Evolutionary conservation across 2,113 vertebrate species (phyloP).

Genomic region (Melospiza georgiana): DNA sequence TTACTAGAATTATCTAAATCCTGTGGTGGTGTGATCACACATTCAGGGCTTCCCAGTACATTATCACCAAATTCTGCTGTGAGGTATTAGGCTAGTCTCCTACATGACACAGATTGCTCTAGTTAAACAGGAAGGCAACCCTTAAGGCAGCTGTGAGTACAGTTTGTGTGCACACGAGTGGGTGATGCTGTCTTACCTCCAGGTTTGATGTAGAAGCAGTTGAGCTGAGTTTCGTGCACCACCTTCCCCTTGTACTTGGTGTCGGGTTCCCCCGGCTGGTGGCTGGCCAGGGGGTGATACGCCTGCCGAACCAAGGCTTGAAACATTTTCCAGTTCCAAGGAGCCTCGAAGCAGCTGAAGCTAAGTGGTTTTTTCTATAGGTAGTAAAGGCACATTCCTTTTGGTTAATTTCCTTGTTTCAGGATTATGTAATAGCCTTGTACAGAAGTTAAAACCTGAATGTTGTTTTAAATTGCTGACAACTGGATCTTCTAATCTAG

Average conservation of each 20-base stretch:
- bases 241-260: constrained; percentile 85
- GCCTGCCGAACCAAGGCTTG: constrained; percentile 73
- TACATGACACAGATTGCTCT: neutral
- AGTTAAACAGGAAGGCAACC: neutral
- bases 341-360: neutral
- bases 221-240: constrained; percentile 87
- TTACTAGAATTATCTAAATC: neutral
- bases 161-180: neutral
- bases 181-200: constrained; percentile 85
- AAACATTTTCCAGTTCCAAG: constrained; percentile 70
- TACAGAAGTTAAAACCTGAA: neutral
- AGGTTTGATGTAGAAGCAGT: constrained; percentile 83
- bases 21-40: neutral
- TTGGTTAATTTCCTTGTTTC: neutral
- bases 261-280: constrained; percentile 78
- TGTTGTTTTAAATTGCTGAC: neutral
- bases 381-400: neutral
- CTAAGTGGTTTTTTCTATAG: neutral
- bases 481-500: neutral
- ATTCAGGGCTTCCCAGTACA: neutral
- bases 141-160: neutral
- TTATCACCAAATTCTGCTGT: neutral
- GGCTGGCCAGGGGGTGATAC: constrained; percentile 79
- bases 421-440: neutral
- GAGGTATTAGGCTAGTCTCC: neutral